Conservation (phyloP, 2,797 vertebrate genomes). For the Leptoclinus maculatus region DNA sequence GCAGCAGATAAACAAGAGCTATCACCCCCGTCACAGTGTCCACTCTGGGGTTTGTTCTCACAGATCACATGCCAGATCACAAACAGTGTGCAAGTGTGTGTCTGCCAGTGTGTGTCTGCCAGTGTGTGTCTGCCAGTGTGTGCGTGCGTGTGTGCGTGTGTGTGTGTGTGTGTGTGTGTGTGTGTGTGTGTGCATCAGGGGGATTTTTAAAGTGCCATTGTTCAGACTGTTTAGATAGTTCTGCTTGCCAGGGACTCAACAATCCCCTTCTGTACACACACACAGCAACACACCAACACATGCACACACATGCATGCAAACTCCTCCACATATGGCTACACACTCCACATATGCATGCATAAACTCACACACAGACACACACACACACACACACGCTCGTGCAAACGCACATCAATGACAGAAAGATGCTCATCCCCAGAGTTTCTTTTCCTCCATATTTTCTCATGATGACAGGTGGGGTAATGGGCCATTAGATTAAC, state of each 20-base stretch:
- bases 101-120: background rate
- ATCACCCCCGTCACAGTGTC: constrained; percentile 66
- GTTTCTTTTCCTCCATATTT: constrained; percentile 44
- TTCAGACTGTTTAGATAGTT: constrained; percentile 66
- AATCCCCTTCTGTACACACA: constrained; percentile 43
- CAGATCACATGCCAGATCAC: constrained; percentile 72
- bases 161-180: constrained; percentile 10
- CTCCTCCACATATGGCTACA: background rate
- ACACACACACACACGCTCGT: constrained; percentile 17
- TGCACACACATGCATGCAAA: background rate
- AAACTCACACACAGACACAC: constrained; percentile 14
- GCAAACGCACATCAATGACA: constrained; percentile 18
- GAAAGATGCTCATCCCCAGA: background rate
- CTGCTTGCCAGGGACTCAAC: constrained; percentile 62
- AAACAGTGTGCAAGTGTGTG: constrained; percentile 46
- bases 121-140: background rate
- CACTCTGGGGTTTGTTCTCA: constrained; percentile 74
- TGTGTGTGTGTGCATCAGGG: constrained; percentile 16
- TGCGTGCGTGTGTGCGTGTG: constrained; percentile 5
- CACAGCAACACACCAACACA: constrained; percentile 24
- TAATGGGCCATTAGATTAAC: constrained; percentile 77
- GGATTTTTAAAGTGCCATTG: constrained; percentile 66
- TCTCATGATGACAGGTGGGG: constrained; percentile 70
- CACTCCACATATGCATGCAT: constrained; percentile 11
- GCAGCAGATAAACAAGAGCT: constrained; percentile 70